Conservation (phyloP, 2,888 invertebrate genomes). For the Bellardia bayeri region DNA sequence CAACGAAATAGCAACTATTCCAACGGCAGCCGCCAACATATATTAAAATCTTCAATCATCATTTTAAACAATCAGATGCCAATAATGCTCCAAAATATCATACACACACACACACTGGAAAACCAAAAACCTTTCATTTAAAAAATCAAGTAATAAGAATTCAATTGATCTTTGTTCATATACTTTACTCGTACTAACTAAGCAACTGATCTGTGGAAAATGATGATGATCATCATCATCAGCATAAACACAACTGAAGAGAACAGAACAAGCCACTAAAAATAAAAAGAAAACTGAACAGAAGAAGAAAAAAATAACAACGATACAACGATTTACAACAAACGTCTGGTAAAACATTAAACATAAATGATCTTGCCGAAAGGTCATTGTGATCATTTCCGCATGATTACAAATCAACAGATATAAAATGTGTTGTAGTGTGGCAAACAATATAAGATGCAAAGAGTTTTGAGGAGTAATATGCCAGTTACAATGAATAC, state of each 20-base stretch:
- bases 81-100: conserved; percentile 55
- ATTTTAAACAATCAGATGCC: conserved; percentile 56
- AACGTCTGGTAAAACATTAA: conserved; percentile 68
- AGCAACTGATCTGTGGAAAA: conserved; percentile 35
- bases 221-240: conserved; percentile 34
- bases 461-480: not conserved
- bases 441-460: conserved; percentile 40
- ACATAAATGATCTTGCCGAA: conserved; percentile 78
- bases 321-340: conserved; percentile 51
- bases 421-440: conserved; percentile 31
- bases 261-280: conserved; percentile 41
- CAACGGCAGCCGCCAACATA: conserved; percentile 40
- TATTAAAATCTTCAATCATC: conserved; percentile 56
- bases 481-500: too few relatives aligned
- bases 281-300: conserved; percentile 13
- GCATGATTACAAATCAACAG: conserved; percentile 79
- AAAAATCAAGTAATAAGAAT: conserved; percentile 58
- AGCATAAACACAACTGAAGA: conserved; percentile 29
- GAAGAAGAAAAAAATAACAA: not conserved
- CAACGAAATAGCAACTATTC: conserved; percentile 8
- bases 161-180: conserved; percentile 56
- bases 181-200: conserved; percentile 39
- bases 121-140: conserved; percentile 38
- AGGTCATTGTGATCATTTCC: conserved; percentile 83
- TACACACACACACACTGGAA: not conserved